These are phyloP conservation scores for Lycaena phlaeas DNA, from an alignment of 2,888 invertebrate genomes.

Conservation along the genomic window DNA sequence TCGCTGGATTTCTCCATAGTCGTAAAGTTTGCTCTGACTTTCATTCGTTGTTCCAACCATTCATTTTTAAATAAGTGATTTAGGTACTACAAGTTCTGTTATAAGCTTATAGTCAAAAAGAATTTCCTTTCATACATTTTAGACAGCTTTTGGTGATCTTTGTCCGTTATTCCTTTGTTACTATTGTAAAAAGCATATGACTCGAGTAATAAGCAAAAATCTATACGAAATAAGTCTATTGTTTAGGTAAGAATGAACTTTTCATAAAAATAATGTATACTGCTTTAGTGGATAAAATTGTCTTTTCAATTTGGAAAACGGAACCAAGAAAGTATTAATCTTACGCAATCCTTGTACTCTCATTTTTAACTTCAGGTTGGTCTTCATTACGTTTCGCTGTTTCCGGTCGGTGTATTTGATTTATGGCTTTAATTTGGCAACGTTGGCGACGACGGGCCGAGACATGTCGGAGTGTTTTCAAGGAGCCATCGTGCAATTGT, in stretches of 20 bases:
- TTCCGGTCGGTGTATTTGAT: constrained; percentile 66
- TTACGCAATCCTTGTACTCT: constrained; percentile 31
- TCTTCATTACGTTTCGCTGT: constrained; percentile 60
- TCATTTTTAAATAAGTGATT: constrained; percentile 55
- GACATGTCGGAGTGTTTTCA: constrained; percentile 72
- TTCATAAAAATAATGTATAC: no score
- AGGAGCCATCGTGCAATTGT: constrained; percentile 71
- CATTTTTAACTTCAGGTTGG: constrained; percentile 40
- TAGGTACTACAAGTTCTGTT: constrained; percentile 38
- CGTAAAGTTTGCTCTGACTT: constrained; percentile 47
- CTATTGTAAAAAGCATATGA: no score
- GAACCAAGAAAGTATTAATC: constrained; percentile 42
- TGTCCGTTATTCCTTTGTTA: no score
- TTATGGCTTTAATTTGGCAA: constrained; percentile 71
- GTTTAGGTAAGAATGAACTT: constrained; percentile 3
- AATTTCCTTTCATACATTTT: neutral
- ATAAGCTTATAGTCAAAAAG: constrained; percentile 10
- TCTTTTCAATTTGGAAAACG: constrained; percentile 15
- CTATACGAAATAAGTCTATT: no score
- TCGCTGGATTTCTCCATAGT: constrained; percentile 38
- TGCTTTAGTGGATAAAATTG: no score
- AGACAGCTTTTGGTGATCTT: neutral
- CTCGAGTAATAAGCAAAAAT: no score
- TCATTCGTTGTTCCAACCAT: constrained; percentile 39
- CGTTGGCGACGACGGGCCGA: constrained; percentile 69